These are phyloP conservation scores for Dendrophyllia cribrosa DNA, from an alignment of 64 coral and sea anemone species.

Conservation along the genomic window DNA sequence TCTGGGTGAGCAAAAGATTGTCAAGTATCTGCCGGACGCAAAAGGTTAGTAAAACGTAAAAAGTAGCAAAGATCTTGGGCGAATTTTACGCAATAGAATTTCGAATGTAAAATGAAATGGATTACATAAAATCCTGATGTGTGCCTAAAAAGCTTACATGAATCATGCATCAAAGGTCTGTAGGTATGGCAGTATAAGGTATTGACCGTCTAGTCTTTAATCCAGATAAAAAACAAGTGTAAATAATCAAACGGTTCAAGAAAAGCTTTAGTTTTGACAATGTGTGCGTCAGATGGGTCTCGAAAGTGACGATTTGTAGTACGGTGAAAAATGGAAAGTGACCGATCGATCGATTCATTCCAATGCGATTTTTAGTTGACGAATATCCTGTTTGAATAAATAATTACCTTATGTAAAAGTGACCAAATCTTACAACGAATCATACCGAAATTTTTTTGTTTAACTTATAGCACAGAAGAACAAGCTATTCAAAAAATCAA, in stretches of 20 bases:
- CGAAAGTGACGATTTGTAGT: background rate
- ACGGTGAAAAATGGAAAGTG: too few relatives aligned
- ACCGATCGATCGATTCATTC: too few relatives aligned
- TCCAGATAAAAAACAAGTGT: background rate
- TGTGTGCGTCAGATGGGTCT: background rate
- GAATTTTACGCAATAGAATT: background rate
- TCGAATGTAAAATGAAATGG: too few relatives aligned
- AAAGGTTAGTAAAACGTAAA: slow-evolving; percentile 21
- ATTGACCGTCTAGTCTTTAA: slow-evolving; percentile 15
- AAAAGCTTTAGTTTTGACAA: background rate
- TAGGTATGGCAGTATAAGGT: background rate
- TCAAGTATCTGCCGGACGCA: background rate
- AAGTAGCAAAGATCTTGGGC: background rate
- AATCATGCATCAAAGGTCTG: background rate
- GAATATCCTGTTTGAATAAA: too few relatives aligned
- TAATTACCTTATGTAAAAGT: too few relatives aligned
- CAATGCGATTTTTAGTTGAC: too few relatives aligned
- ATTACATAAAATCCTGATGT: too few relatives aligned
- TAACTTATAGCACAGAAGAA: too few relatives aligned
- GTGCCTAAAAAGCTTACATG: too few relatives aligned
- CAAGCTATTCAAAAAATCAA: too few relatives aligned
- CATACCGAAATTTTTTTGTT: too few relatives aligned
- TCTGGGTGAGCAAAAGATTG: background rate
- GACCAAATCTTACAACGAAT: too few relatives aligned
- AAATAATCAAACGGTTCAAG: background rate